Evolutionary conservation across 2,888 invertebrate species (phyloP).

Genomic region (Drosophila formosana): DNA sequence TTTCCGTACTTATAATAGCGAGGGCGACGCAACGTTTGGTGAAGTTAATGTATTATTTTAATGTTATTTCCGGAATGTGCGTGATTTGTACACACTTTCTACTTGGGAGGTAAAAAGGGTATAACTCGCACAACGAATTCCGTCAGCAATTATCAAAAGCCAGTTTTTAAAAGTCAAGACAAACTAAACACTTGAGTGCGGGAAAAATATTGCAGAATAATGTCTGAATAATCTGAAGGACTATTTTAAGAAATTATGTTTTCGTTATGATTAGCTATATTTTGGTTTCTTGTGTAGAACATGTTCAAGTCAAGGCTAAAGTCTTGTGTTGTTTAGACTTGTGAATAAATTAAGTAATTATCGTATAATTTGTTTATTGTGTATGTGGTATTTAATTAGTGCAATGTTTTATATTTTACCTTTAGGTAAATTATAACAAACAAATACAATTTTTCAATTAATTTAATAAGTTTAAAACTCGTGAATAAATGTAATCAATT

Average conservation of each 20-base stretch:
- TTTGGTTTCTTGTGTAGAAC: not conserved
- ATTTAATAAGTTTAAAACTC: no score
- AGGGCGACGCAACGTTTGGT: slow-evolving; percentile 70
- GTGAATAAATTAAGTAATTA: no score
- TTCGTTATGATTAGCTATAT: not conserved
- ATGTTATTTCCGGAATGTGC: slow-evolving; percentile 71
- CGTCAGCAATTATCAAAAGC: not conserved
- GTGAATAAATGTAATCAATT: no score
- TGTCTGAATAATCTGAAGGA: not conserved
- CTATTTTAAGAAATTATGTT: not conserved
- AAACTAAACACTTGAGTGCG: not conserved
- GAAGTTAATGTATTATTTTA: slow-evolving; percentile 79
- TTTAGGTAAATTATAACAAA: no score
- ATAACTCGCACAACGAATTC: slow-evolving; percentile 1
- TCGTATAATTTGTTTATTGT: no score
- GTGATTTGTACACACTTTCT: slow-evolving; percentile 58
- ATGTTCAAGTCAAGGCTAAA: not conserved
- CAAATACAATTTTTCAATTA: no score
- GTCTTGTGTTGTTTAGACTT: not conserved
- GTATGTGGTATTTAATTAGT: no score
- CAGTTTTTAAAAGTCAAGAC: not conserved
- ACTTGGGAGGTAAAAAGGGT: slow-evolving; percentile 6
- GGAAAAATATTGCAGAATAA: slow-evolving; percentile 1
- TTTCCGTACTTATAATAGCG: slow-evolving; percentile 48
- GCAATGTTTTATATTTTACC: no score